Base-by-base conservation (phyloP, 2,113 vertebrate genomes). In the Paedocypris sp. region DNA sequence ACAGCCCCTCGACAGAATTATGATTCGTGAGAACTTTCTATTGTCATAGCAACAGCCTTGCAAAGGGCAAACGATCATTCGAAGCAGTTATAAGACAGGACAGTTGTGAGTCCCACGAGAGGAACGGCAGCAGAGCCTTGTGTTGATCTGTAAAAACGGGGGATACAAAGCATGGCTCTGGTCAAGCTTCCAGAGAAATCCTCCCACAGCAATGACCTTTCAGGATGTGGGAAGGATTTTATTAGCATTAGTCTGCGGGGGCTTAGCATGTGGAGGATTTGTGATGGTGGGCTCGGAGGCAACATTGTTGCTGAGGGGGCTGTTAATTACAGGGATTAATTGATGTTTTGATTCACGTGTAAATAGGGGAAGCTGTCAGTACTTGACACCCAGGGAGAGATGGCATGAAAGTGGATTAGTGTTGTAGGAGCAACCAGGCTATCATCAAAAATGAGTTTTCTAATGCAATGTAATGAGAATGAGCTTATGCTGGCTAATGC, bases 351-450 rank as follows among this genome's bases (percentile, higher is more conserved):
- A 68, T 77, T 78, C 69, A 73, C 76, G 77, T 77, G 77, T 69
- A 73, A 79, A 75, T 66, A 69, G 67, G 73, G 71, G 64, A 50
- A 56, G 62, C 26, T 68, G 75, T 73, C 75, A 66, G 71, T 79
- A 71, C 72, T 56, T 64, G 56, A 74, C 70, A 74, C 75, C 77
- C 73, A 73, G 73, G 72, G 72, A 67, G 71, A 67, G 23, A 22
- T 59, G 66, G 73, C 74, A 67, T 86, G 80, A 84, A 82, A 83
- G 77, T 77, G 78, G 80, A 82, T 84, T 83, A 82, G 76, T 64
- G 57, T 73, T 73, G 79, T 81, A 59, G 78, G 64, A 79, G 80
- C 67, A 73, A 66, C 68, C 71, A 62, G 73, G 75, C 77, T 49
- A 68, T 64, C 60, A 66, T 75, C 77, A 77, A 76, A 74, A 58